phyloP scores from a whole-genome alignment of 2,888 invertebrate genomes.

The Ornithoptera alexandrae region DNA sequence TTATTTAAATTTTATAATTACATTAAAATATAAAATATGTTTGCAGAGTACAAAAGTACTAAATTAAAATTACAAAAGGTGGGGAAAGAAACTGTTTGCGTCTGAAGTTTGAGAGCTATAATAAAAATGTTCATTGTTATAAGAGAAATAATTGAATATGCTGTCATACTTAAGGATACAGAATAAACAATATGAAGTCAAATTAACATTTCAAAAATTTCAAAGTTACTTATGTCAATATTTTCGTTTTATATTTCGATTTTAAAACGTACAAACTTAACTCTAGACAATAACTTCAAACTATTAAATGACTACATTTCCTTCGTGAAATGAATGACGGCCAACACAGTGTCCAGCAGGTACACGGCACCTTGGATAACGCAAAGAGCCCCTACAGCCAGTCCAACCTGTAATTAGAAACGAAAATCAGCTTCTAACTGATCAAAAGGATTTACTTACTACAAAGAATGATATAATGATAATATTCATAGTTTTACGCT shows the following conservation, averaged over 20 bases:
- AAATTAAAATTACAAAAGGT: slow-evolving; percentile 24
- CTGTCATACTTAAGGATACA: too few relatives aligned
- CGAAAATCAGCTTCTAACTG: background rate
- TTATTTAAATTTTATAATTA: slow-evolving; percentile 17
- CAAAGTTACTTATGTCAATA: background rate
- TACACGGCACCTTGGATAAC: slow-evolving; percentile 89
- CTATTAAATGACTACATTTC: slow-evolving; percentile 69
- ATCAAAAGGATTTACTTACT: background rate
- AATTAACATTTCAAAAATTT: too few relatives aligned
- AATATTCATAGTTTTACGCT: too few relatives aligned
- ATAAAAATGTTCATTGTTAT: background rate
- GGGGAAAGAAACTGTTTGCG: slow-evolving; percentile 16
- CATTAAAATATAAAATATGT: slow-evolving; percentile 14
- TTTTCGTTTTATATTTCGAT: background rate
- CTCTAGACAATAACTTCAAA: slow-evolving; percentile 26
- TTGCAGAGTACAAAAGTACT: slow-evolving; percentile 9
- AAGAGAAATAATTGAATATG: background rate
- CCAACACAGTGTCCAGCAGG: slow-evolving; percentile 88
- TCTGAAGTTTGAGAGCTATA: slow-evolving; percentile 24
- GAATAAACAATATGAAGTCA: too few relatives aligned
- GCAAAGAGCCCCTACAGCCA: slow-evolving; percentile 89
- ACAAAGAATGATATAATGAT: too few relatives aligned
- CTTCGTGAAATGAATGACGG: slow-evolving; percentile 86
- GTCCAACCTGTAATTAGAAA: slow-evolving; percentile 80
- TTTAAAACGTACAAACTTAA: slow-evolving; percentile 16